A percentile compares a stretch with the other conserved stretches of the same genome.
Evolutionary conservation across 1,140 invertebrate species (phyloP).

Genomic region (Drosophila pectinifera): DNA sequence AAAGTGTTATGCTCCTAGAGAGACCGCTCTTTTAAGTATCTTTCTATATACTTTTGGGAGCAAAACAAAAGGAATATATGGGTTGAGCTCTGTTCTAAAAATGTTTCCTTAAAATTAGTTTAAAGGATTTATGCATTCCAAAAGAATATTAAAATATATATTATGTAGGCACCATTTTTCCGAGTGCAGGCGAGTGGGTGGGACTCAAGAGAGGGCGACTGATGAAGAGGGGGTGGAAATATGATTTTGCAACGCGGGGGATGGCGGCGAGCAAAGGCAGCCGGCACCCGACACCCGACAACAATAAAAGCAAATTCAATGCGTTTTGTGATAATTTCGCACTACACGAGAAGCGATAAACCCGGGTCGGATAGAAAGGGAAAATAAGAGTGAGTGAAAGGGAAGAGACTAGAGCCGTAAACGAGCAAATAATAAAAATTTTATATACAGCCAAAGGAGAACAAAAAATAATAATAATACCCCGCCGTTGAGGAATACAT

Average conservation of each 20-base stretch:
- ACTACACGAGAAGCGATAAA: conserved; percentile 70
- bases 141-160: not conserved
- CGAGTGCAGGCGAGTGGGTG: not conserved
- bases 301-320: conserved; percentile 83
- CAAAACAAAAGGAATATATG: too few relatives aligned
- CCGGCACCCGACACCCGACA: conserved; percentile 51
- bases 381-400: conserved; percentile 12
- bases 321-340: conserved; percentile 79
- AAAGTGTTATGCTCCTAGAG: too few relatives aligned
- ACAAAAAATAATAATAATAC: conserved; percentile 57
- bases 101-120: too few relatives aligned
- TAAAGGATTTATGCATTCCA: too few relatives aligned
- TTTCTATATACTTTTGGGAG: too few relatives aligned
- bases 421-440: conserved; percentile 80
- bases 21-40: too few relatives aligned
- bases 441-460: conserved; percentile 45
- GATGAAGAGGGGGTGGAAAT: conserved; percentile 22
- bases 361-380: conserved; percentile 7
- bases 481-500: conserved; percentile 58
- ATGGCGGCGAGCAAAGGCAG: conserved; percentile 30
- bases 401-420: conserved; percentile 56
- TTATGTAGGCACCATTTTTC: not conserved
- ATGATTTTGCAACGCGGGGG: conserved; percentile 25
- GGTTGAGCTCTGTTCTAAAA: too few relatives aligned
- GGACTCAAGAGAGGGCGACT: not conserved